These are phyloP conservation scores for Megalurothrips usitatus DNA, from an alignment of 2,888 invertebrate species.

Conservation along the genomic window DNA sequence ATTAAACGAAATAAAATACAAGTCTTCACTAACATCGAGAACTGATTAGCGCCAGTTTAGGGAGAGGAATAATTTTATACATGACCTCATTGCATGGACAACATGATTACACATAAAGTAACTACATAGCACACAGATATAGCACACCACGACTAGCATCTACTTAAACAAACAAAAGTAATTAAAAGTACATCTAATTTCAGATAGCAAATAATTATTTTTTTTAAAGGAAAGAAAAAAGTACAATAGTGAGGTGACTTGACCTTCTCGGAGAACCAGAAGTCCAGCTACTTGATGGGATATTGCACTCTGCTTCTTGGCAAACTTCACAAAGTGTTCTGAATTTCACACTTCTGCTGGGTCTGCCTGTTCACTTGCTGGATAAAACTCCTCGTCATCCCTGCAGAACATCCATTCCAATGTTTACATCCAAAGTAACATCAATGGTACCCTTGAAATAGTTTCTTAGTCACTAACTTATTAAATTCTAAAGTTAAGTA, in stretches of 20 bases:
- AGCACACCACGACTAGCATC: background rate
- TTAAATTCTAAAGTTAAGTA: background rate
- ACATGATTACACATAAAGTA: background rate
- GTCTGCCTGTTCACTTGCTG: background rate
- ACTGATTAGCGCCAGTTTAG: background rate
- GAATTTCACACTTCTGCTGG: background rate
- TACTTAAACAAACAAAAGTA: background rate
- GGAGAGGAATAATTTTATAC: background rate
- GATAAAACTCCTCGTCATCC: slow-evolving; percentile 12
- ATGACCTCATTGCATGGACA: background rate
- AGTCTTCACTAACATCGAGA: background rate
- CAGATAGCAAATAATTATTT: background rate
- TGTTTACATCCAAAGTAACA: background rate
- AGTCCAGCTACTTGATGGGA: background rate
- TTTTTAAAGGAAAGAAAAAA: background rate
- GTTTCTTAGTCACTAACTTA: background rate
- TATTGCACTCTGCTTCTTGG: background rate
- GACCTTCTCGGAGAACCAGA: background rate
- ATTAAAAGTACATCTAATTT: background rate
- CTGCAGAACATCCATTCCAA: background rate
- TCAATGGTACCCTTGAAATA: background rate
- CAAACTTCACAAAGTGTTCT: background rate
- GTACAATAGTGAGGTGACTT: background rate
- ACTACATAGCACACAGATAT: background rate
- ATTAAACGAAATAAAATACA: background rate